Evolutionary conservation across 2,797 vertebrate genomes (phyloP), one percentile per base, ranked within the genome.

Genomic region (Diglossa cyanea): DNA sequence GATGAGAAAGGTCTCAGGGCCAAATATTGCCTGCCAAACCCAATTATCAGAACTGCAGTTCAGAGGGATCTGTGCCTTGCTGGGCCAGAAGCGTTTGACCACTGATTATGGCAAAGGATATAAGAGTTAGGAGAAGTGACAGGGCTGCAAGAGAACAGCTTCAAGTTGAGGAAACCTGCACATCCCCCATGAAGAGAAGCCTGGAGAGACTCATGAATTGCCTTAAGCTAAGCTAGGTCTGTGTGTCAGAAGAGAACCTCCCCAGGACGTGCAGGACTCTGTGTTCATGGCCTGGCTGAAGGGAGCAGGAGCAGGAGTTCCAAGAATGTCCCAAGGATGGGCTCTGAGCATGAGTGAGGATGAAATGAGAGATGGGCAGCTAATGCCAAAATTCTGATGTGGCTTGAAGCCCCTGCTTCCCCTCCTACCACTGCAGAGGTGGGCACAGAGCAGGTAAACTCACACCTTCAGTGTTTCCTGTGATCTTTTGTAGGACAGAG

Each of bases 21-120:
- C 51, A 88, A 96, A 88, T 88, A 78, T 90, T 86, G 39, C 66
- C 84, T 78, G 26, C 21, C 87, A 94, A 93, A 83, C 70, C 44
- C 40, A 66, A 47, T 88, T 84, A 90, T 70, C 44, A 73, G 70
- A n/a, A 39, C n/a, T 72, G 62, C 48, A 66, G 37, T 57, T 93
- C 40, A 90, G 48, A 85, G 79, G 16, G 47, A 70, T 81, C 61
- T 78, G 51, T 61, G 86, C 48, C 79, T 76, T 91, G 20, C 63
- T 87, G 39, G 72, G 57, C 78, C 78, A 72, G 72, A 86, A 80
- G 20, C 15, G 2, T 83, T 61, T 83, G 81, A 75, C 75, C 51
- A 60, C 57, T 83, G 73, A 63, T 82, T 72, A 54, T 31, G 25
- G 39, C 55, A 86, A 68, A 80, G 50, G 50, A 67, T 48, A 5